Base-by-base conservation (phyloP, 1,140 invertebrate genomes). In the Philopotamus ludificatus region DNA sequence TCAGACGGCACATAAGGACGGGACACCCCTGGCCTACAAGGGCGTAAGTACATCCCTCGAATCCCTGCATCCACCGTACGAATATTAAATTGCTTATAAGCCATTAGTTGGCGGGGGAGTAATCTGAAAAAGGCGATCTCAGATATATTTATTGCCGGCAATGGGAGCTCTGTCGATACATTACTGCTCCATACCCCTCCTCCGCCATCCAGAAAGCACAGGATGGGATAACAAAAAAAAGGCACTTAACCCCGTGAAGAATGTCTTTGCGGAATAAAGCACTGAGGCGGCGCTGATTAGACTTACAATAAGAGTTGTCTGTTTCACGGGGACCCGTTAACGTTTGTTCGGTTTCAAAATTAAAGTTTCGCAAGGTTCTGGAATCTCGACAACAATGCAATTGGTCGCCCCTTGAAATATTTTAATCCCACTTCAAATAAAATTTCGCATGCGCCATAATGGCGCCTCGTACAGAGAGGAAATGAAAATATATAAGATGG, bases 31-130 rank as follows among this genome's bases (percentile, higher is more conserved):
- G 22, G 22, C 16, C 26, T 51, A 45, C 50, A 62, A 23, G 25
- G 39, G 44, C 59, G 16, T 10, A 9, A 8, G 25, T 8, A 20
- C 4, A n/a, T 53, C 7, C n/a, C 3, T 20, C 47, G 47, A 26
- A 41, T 21, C 39, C 1, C 44, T 20, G 42, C 42, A 20, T 42
- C 22, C 50, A 26, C 1, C 8, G 28, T 20, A 53, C 25, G 61
- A 68, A 68, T 68, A 64, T 68, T 64, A 68, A 68, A 68, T 64
- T 68, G 66, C 55, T 68, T 51, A 64, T 68, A 64, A 67, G 23
- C 66, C 66, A 64, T 68, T 68, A 68, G 49, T 8, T 16, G 26
- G 26, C 18, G 51, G 12, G 26, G 26, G 16, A 3, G 21, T 22
- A 42, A 57, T 57, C 54, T 41, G 26, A 21, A 42, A 20, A 42